phyloP scores from a whole-genome alignment of 1,140 invertebrate species.

The Rhagoletis zephyria region DNA sequence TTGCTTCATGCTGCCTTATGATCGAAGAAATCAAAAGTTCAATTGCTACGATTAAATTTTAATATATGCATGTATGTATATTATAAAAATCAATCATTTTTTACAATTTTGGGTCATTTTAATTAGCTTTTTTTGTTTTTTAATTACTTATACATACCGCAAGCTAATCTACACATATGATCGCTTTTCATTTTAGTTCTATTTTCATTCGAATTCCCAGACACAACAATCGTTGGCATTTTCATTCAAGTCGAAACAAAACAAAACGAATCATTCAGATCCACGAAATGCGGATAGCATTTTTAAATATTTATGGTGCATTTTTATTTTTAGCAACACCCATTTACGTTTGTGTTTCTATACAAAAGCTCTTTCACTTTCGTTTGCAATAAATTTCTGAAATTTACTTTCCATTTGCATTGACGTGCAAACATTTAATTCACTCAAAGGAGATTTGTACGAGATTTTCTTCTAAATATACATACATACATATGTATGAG shows the following conservation, averaged over 20 bases:
- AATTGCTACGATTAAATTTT: no score
- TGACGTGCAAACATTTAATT: constrained; percentile 33
- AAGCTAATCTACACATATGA: no score
- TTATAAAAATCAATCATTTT: no score
- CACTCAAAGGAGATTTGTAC: not conserved
- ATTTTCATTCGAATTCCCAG: constrained; percentile 15
- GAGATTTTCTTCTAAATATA: not conserved
- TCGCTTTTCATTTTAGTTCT: not conserved
- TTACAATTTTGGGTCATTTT: no score
- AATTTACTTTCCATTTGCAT: not conserved
- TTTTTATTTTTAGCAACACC: constrained; percentile 20
- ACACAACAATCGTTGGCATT: constrained; percentile 11
- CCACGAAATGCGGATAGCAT: not conserved
- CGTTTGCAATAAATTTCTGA: constrained; percentile 45
- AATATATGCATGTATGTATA: no score
- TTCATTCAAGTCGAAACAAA: not conserved
- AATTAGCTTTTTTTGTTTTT: no score
- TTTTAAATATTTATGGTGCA: not conserved
- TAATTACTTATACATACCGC: no score
- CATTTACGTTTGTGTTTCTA: constrained; percentile 4
- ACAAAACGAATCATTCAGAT: not conserved
- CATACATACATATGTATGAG: not conserved
- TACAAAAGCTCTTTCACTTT: constrained; percentile 43
- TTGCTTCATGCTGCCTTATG: no score
- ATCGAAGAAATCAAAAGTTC: no score